Percentiles rank a stretch among this genome's conserved stretches.
These are phyloP conservation scores for Rhinella marina DNA, from an alignment of 2,797 vertebrate genomes.

Conservation along the genomic window DNA sequence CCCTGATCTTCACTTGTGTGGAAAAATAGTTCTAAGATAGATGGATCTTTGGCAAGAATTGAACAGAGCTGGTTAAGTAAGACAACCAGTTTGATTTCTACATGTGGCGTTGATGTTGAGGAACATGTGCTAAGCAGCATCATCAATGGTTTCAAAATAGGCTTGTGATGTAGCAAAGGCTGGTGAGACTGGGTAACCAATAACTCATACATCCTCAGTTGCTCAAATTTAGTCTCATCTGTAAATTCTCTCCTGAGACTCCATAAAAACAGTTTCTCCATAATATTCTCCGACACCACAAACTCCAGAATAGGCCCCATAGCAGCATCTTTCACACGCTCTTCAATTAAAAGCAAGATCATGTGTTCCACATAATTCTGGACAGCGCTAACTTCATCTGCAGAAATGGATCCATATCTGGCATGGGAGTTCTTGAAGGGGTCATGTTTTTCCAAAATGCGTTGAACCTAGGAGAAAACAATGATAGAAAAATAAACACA, in stretches of 20 bases:
- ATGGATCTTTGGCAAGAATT: slow-evolving; percentile 93
- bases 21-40: slow-evolving; percentile 96
- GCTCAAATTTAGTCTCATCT: slow-evolving; percentile 95
- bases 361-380: slow-evolving; percentile 99
- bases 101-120: slow-evolving; percentile 74
- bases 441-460: slow-evolving; percentile 96
- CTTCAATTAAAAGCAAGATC: slow-evolving; percentile 93
- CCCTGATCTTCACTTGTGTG: slow-evolving; percentile 98
- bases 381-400: slow-evolving; percentile 92
- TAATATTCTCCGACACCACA: slow-evolving; percentile 96
- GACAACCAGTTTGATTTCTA: slow-evolving; percentile 90
- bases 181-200: slow-evolving; percentile 90
- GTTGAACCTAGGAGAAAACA: slow-evolving; percentile 83
- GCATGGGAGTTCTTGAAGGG: slow-evolving; percentile 84
- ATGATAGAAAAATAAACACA: not conserved
- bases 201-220: slow-evolving; percentile 98
- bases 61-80: slow-evolving; percentile 94
- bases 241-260: slow-evolving; percentile 93
- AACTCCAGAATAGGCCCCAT: slow-evolving; percentile 99
- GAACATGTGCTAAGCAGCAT: slow-evolving; percentile 96
- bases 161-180: slow-evolving; percentile 95
- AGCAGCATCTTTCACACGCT: slow-evolving; percentile 84
- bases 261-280: slow-evolving; percentile 99
- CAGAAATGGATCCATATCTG: slow-evolving; percentile 80
- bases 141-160: slow-evolving; percentile 93